These are phyloP conservation scores for Platycnemis pennipes DNA, from an alignment of 2,888 invertebrate species.

Conservation along the genomic window DNA sequence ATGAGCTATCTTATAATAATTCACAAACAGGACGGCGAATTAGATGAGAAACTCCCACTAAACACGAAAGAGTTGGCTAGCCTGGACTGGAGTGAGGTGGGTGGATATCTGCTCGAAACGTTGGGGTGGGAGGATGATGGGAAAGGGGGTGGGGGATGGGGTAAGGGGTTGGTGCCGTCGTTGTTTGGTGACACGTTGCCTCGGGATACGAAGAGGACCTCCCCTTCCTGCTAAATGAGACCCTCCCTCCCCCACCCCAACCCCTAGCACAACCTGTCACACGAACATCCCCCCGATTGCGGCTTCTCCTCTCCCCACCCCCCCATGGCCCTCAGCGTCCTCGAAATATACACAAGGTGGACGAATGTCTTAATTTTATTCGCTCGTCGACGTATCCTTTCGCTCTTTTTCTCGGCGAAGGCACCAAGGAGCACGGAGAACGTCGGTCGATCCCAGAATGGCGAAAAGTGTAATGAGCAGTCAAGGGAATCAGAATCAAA, in stretches of 20 bases:
- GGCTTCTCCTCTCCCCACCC: not conserved
- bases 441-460: not conserved
- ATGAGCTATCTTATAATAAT: too few species aligned
- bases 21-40: too few species aligned
- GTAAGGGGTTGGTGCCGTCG: not conserved
- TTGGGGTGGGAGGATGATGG: not conserved
- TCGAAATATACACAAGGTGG: not conserved
- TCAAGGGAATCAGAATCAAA: too few species aligned
- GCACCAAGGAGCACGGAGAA: not conserved
- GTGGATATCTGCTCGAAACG: not conserved
- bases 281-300: not conserved
- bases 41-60: too few species aligned
- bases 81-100: not conserved
- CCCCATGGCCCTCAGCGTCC: not conserved
- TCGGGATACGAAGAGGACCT: not conserved
- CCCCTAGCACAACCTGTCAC: not conserved
- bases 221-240: not conserved
- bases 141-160: not conserved
- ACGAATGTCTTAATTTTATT: not conserved
- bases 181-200: slow-evolving; percentile 36
- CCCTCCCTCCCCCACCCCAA: not conserved
- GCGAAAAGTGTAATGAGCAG: too few species aligned
- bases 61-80: not conserved
- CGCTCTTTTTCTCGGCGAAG: not conserved
- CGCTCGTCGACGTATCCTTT: not conserved